Evolutionary conservation across 2,113 vertebrate genomes (phyloP), one percentile per base, ranked within the genome.

Genomic region (Cettia cetti): DNA sequence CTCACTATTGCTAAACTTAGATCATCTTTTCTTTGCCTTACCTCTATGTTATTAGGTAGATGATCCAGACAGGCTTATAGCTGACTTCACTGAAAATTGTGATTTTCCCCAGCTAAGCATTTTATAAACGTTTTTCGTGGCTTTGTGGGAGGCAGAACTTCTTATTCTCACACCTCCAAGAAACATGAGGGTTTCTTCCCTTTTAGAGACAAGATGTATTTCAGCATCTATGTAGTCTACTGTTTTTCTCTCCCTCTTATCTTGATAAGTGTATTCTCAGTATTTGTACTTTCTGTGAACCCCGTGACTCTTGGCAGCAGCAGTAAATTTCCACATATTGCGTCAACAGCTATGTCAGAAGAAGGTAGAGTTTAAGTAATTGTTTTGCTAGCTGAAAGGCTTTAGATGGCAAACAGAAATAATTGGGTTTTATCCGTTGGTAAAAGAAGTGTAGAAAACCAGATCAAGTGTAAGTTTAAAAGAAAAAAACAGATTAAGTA

Each of bases 381-480:
- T 83, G 70, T 72, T 96, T 89, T 68, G n/a, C 66, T 77, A 95
- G 47, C 53, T 74, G 52, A 82, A 84, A 82, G 45, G 60, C 80
- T 95, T 81, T 63, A 89, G 86, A 78, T 7, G 3, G 56, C 63
- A 86, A 94, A 90, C 52, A 92, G 71, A 83, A 96, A 66, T 79
- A 88, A 77, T 70, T 82, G 53, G 24, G 71, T 88, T 92, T 94
- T 68, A 82, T 91, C 49, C 0, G 0, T 21, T 45, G n/a, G 39
- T 53, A 52, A 84, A 94, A 90, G 66, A 70, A 80, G 24, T 44
- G 31, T 35, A 84, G 44, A 90, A 95, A 88, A 70, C 35, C 30
- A 79, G n/a, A 92, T 42, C 56, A 69, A 83, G 23, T 52, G 3
- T 30, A 82, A 84, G 2, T 60, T 91, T 70, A 84, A 86, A 95